Evolutionary conservation across 1,140 invertebrate species (phyloP), one percentile per base, ranked within the genome.

Genomic region (Drosophila takahashii): DNA sequence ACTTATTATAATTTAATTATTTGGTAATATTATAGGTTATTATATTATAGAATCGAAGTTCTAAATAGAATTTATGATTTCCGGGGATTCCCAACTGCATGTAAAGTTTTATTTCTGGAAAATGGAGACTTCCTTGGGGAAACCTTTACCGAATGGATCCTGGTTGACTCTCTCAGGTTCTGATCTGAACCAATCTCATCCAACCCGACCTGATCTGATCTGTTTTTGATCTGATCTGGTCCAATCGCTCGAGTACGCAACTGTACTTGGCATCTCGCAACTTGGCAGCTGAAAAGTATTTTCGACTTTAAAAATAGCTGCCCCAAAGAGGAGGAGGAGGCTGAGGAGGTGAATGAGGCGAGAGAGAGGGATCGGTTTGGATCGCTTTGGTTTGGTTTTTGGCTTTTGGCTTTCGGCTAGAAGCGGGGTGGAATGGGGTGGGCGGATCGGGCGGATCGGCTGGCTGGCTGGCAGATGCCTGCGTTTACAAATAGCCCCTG

Each of bases 291-390:
- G 58, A 79, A 86, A 78, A 58, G 73, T 61, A 58, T 77, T 66
- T 79, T 73, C 62, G 83, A 87, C 79, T 89, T 87, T 87, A 87
- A 83, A 87, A 87, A 87, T 87, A 87, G 83, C 80, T 77, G 65
- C 65, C 74, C 61, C 73, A 77, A 67, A 76, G 72, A 56, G 27
- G 22, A 29, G 16, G 67, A 6, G 16, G 37, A 10, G 18, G 27
- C 26, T 18, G 39, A 37, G 51, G 52, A 18, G 22, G 22, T 2
- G 22, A 44, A 18, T 3, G 42, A 72, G 34, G 34, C 9, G 44
- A 15, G 51, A 16, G 60, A 48, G 52, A 76, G 59, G 64, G 72
- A 66, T 76, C 60, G 72, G 72, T 76, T 75, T 75, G 47, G 67
- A 73, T 59, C 41, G 57, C 47, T 59, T 65, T 65, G 53, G 41